phyloP scores from a whole-genome alignment of 2,888 invertebrate genomes.

The Ypsolopha scabrella region DNA sequence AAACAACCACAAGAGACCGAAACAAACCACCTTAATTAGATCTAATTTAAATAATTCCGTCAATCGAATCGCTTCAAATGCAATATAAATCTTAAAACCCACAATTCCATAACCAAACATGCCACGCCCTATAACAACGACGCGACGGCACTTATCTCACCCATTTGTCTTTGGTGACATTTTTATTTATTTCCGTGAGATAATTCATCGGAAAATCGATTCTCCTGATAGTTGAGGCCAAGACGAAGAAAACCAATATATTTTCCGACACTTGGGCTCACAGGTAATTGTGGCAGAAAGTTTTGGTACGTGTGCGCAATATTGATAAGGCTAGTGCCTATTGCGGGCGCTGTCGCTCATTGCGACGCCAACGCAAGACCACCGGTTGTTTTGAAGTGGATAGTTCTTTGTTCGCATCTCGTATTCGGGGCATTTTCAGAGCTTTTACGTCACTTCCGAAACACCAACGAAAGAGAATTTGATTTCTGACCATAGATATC shows the following conservation, averaged over 20 bases:
- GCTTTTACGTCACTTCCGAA: no score
- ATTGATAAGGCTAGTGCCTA: slow-evolving; percentile 42
- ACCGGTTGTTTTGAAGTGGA: no score
- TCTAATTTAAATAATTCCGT: not conserved
- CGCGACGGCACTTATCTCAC: not conserved
- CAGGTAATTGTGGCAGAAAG: slow-evolving; percentile 71
- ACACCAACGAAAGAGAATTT: no score
- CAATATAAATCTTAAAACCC: not conserved
- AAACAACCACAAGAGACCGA: no score
- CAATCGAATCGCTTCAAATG: not conserved
- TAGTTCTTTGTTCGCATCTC: no score
- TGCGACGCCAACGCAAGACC: not conserved
- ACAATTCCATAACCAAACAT: not conserved
- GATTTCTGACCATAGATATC: no score
- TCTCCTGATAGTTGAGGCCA: slow-evolving; percentile 37
- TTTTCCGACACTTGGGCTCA: slow-evolving; percentile 68
- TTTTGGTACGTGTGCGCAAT: slow-evolving; percentile 60
- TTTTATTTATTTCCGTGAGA: slow-evolving; percentile 13
- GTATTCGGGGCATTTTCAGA: no score
- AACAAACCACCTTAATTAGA: not conserved
- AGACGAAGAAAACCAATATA: slow-evolving; percentile 63
- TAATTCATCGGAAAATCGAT: slow-evolving; percentile 37
- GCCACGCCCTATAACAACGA: not conserved
- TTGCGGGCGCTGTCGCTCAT: not conserved
- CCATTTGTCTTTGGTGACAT: slow-evolving; percentile 2